Conservation (phyloP, 2,888 invertebrate species). For the Cryptosula pallasiana region DNA sequence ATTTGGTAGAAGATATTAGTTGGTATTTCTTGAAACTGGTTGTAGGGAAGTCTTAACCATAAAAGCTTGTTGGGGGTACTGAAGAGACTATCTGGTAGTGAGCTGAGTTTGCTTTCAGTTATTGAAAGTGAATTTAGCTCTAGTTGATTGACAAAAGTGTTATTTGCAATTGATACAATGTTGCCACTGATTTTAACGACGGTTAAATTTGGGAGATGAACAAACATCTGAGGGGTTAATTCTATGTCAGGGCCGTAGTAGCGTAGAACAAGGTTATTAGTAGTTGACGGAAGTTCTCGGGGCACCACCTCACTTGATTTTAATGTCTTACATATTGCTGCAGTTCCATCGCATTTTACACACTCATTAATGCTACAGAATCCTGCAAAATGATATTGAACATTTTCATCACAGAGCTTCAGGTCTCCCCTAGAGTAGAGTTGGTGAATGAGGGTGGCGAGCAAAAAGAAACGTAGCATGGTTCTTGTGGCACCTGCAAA, state of each 20-base stretch:
- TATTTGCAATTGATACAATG: neutral
- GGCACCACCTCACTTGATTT: neutral
- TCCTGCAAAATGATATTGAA: no score
- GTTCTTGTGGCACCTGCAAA: no score
- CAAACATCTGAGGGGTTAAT: neutral
- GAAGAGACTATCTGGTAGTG: slow-evolving; percentile 4
- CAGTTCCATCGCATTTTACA: neutral
- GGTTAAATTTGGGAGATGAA: neutral
- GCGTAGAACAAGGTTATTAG: neutral
- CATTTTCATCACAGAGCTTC: no score
- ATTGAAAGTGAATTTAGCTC: neutral
- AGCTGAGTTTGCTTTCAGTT: neutral
- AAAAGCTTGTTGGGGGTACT: neutral
- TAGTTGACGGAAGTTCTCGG: neutral
- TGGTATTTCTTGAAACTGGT: neutral
- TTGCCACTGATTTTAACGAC: neutral
- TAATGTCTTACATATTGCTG: neutral
- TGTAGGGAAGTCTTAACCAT: neutral
- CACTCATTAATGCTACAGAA: neutral
- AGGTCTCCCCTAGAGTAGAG: no score
- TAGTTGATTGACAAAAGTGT: neutral
- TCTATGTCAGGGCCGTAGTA: neutral
- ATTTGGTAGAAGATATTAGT: neutral
- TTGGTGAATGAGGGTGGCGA: no score
- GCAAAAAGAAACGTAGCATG: no score